phyloP scores from a whole-genome alignment of 2,113 vertebrate species.

The Mola mola region DNA sequence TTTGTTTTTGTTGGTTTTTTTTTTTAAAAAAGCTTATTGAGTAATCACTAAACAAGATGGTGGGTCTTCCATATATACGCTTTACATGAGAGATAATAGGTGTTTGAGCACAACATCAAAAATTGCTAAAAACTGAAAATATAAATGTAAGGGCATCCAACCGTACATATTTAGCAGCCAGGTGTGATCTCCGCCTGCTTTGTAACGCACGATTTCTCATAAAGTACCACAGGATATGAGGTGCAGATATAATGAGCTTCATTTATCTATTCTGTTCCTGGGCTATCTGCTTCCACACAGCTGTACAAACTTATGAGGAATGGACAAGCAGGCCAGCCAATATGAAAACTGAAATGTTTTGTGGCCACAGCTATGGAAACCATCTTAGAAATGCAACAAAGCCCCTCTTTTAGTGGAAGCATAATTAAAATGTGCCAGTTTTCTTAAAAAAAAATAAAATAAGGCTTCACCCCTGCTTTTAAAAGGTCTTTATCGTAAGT shows the following conservation, averaged over 20 bases:
- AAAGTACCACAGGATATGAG: slow-evolving; percentile 39
- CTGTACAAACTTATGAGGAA: slow-evolving; percentile 51
- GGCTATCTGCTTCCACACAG: slow-evolving; percentile 41
- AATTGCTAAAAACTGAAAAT: neutral
- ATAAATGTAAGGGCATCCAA: slow-evolving; percentile 12
- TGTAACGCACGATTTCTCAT: slow-evolving; percentile 59
- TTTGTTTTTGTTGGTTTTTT: too few relatives aligned
- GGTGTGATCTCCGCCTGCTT: slow-evolving; percentile 55
- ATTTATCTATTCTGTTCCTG: slow-evolving; percentile 36
- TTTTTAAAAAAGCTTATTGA: too few relatives aligned
- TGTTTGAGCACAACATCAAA: too few relatives aligned
- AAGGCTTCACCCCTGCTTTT: neutral
- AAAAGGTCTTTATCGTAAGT: slow-evolving; percentile 1
- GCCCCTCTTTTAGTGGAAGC: too few relatives aligned
- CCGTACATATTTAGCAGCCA: slow-evolving; percentile 34
- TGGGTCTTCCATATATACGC: too few relatives aligned
- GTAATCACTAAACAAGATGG: too few relatives aligned
- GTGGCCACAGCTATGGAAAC: slow-evolving; percentile 12
- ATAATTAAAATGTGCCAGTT: too few relatives aligned
- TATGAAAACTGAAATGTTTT: slow-evolving; percentile 27
- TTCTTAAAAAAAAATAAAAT: neutral
- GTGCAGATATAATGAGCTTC: slow-evolving; percentile 37
- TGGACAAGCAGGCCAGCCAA: slow-evolving; percentile 56
- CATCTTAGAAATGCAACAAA: too few relatives aligned
- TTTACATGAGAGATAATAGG: too few relatives aligned